Base-by-base conservation (phyloP, 2,797 vertebrate species). In the Tarsius wallacei region DNA sequence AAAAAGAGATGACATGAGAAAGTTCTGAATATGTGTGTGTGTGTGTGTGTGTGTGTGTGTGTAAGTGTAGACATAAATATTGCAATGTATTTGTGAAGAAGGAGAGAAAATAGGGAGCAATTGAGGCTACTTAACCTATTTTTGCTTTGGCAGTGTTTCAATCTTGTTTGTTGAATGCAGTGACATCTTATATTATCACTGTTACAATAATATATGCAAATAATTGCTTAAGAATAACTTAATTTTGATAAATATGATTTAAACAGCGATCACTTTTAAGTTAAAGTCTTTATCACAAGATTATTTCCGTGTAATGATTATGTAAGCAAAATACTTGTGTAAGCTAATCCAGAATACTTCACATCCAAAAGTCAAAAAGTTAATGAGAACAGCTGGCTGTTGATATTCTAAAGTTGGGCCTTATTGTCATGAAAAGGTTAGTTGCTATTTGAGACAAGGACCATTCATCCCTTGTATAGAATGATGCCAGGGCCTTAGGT, bases 251-350 rank as follows among this genome's bases (percentile, higher is more conserved):
- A 92, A 59, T 78, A 33, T 53, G 10, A 61, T 81, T 95, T 63
- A 87, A 94, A 77, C n/a, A 86, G 33, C 53, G 77, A 51, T 66
- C 24, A 64, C 11, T 66, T 81, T 87, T 49, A 70, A 94, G n/a
- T 57, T 31, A 57, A 95, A 92, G 36, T 47, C 19, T 74, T 87
- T 57, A n/a, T 57, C 47, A 55, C 14, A 78, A 66, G n/a, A 7
- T 93, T 84, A 22, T 70, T 91, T 64, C 19, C 83, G 4, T 63
- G 5, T 59, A 82, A 36, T 71, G 70, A 49, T 31, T n/a, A 81
- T 42, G 24, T 47, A 78, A 85, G 59, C 36, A 95, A 95, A 91
- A 93, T 42, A 16, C 5, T 17, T 64, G 6, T 47, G 4, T 66
- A 49, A 73, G 87, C 31, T 36, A 36, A 33, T 49, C n/a, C 12